Evolutionary conservation across 2,888 invertebrate species (phyloP), one percentile per base, ranked within the genome.

Genomic region (Temnothorax unifasciatus): DNA sequence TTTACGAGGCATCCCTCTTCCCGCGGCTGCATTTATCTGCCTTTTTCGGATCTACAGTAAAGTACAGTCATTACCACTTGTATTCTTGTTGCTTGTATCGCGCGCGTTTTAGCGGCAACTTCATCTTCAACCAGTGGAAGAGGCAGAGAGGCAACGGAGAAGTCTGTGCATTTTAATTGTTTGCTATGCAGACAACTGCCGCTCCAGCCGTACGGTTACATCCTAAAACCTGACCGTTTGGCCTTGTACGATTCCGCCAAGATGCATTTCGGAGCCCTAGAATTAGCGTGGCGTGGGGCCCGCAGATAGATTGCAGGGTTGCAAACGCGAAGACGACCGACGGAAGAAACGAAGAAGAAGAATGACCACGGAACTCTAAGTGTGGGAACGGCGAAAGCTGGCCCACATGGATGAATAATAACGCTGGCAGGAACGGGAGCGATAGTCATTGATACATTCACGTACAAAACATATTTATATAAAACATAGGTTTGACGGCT

Each of bases 251-350:
- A 91, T 90, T 91, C 90, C 91, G 87, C 92, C 89, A 91, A 91
- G 89, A 90, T 90, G 88, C 88, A 88, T 92, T 92, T 91, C 88
- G 89, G 90, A 89, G 92, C 89, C 91, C 93, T 93, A 92, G 92
- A 93, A 93, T 93, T 93, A 93, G 87, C 92, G 88, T 90, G 90
- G 90, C 91, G 84, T 90, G 89, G 89, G 89, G 88, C 88, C 88
- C 88, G 87, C 87, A 29, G 87, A 92, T 91, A 93, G 91, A 93
- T 93, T 93, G 93, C 90, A 92, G 93, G 93, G 92, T 93, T 92
- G 89, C 88, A 90, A 86, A 68, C 85, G 59, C 76, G 81, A 79
- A 54, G 86, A 77, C 83, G 86, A 76, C 74, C 84, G 85, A 63
- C 63, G 79, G 83, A 89, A 87, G 87, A 88, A 89, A 89, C 86